Evolutionary conservation across 1,140 invertebrate species (phyloP), one percentile per base, ranked within the genome.

Genomic region (Aethina tumida): DNA sequence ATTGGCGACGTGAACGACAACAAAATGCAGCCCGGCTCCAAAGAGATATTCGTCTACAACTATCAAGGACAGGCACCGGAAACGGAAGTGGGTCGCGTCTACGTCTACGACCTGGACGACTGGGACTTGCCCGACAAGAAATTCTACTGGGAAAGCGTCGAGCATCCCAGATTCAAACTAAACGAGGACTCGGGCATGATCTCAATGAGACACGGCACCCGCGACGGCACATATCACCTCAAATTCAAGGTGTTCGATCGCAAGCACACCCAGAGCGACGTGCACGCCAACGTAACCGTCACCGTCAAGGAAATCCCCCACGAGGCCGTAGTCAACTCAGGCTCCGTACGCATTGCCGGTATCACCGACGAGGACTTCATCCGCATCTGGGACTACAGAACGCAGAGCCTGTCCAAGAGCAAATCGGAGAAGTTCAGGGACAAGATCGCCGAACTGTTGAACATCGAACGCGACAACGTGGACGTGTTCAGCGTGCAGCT

Each of bases 61-160:
- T 97, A 95, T 39, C 73, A 93, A 79, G 86, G 89, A 29, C 81
- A 89, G 64, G 82, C 87, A 43, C 88, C 86, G 2, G 84, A 93
- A 48, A 91, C 89, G 0, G 85, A 88, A 62, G 92, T 98, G 43
- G 94, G 95, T 15, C 71, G 89, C 41, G 93, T 97, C 2, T 95
- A 97, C 60, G 91, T 96, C 0, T 89, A 92, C 59, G 94, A 98
- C 67, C 65, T 91, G 26, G 94, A 98, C 62, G 94, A 97, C 59
- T 97, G 92, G 93, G 94, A 98, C 70, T 62, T 95, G 42, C 85
- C 87, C 0, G 93, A 97, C 59, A 98, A 98, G 59, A 91, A 89
- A 53, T 98, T 96, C 68, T 91, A 89, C 51, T 94, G 89, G 86
- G 84, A 89, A 56, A 72, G 73, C 27, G 65, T 75, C 30, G 86